Base-by-base conservation (phyloP, 2,113 vertebrate genomes). In the Ciconia maguari region DNA sequence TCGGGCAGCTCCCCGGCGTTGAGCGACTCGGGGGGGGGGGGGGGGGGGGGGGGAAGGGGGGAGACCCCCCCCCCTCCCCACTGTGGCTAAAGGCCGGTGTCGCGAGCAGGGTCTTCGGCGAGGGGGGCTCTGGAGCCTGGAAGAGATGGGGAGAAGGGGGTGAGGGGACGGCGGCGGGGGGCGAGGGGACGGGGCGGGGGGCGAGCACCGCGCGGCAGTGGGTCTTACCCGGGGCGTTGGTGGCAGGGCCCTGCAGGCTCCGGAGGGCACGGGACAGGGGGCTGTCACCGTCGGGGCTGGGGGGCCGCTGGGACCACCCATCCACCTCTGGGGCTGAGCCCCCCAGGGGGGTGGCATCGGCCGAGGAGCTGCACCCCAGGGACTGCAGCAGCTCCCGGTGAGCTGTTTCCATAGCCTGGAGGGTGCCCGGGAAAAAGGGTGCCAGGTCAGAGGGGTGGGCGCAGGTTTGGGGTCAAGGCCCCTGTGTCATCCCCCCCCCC, bases 391-490 rank as follows among this genome's bases (percentile, higher is more conserved):
- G 96, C 71, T 97, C 95, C 60, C 72, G 89, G 65, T 98, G 97
- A 54, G 98, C 98, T 14, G 79, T 54, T 69, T 98, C 98, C 64
- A 98, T 46, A 24, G 97, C 98, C 98, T 98, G 54, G 15, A 46
- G 42, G 71, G 76, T 11, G 44, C 20, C 38, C 10, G 20, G 26
- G 18, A n/a, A 16, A 21, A 8, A 36, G 7, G 27, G 57, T 7
- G 54, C 30, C 34, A 15, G 25, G 46, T 74, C 7, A 32, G 46
- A 71, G 27, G 57, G 42, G 65, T 24, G 10, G 46, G 21, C 2
- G 17, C 49, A 2, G 11, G 18, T 30, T 27, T 11, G 34, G 22
- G 41, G 57, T 9, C 11, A 16, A 54, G 27, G 6, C 51, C 51
- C 49, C 25, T 24, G 48, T 49, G 36, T 36, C 36, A 36, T 10